Conservation (phyloP, 2,888 invertebrate species). For the Galerucella calmariensis region DNA sequence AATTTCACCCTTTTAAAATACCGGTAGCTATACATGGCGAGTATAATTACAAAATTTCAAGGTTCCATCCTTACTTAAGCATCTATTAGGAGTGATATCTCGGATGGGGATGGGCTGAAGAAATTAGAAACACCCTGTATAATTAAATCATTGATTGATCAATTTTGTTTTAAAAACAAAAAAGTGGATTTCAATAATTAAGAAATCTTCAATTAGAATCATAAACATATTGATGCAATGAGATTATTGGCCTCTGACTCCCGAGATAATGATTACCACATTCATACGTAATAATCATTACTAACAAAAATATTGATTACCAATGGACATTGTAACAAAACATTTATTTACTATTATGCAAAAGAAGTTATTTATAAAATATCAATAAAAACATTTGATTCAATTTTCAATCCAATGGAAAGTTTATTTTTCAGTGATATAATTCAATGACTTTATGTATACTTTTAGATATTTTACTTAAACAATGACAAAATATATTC, state of each 20-base stretch:
- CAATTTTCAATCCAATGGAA: not conserved
- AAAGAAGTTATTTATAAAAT: not conserved
- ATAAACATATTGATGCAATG: not conserved
- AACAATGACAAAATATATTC: no score
- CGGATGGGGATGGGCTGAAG: no score
- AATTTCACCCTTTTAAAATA: no score
- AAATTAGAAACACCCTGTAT: no score
- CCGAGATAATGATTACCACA: slow-evolving; percentile 13
- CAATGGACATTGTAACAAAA: not conserved
- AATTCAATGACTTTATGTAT: not conserved
- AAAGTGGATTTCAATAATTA: not conserved
- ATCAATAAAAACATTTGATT: not conserved
- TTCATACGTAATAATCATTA: not conserved
- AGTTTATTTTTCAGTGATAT: not conserved
- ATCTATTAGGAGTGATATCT: no score
- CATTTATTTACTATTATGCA: not conserved
- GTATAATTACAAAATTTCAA: no score
- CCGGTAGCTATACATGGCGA: no score
- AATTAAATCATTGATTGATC: not conserved
- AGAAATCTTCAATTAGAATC: not conserved
- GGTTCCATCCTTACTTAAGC: no score
- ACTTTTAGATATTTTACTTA: no score
- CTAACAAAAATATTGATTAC: not conserved
- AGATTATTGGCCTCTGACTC: slow-evolving; percentile 9
- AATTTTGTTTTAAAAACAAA: slow-evolving; percentile 4